Evolutionary conservation across 2,797 vertebrate genomes (phyloP), one percentile per base, ranked within the genome.

Genomic region (Peromyscus nudipes): DNA sequence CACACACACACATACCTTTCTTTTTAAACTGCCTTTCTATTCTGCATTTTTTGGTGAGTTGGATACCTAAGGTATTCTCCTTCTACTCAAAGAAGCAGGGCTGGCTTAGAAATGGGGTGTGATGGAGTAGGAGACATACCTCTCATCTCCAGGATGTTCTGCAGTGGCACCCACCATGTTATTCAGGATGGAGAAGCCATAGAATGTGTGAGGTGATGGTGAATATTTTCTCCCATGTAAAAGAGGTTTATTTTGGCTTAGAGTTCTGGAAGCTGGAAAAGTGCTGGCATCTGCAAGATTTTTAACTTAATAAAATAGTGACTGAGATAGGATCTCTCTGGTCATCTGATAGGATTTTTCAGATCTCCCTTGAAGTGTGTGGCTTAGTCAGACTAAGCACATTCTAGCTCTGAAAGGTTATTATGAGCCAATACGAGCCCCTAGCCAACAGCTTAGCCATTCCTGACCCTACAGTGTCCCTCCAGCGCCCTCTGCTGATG

Each of bases 401-500:
- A 73, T 40, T 31, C 37, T 79, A 34, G 23, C 71, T 77, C 23
- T 49, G 55, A 62, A 19, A 84, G 57, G 52, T 71, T 67, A 34
- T 73, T 69, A 46, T n/a, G 11, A n/a, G 29, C 37, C 43, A 49
- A 29, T 82, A 3, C 8, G 27, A 34, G 12, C 37, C 23, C 27
- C 16, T 55, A n/a, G 43, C 55, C 17, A 55, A 4, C 12, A 46
- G 2, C 14, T 40, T 31, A 1, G 9, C 64, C 40, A 69, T 64
- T 52, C 27, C 40, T 65, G 60, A 25, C 67, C 34, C 49, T 76
- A 6, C 52, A 79, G 64, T 17, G 14, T 65, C 55, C 16, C 27
- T 86, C n/a, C 65, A 81, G 89, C 55, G 55, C 94, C 94, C 83
- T 87, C 89, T 95, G 82, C 82, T 87, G 89, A 43, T 67, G 80